A percentile compares a stretch with the other conserved stretches of the same genome.
phyloP scores from a whole-genome alignment of 2,888 invertebrate species.

The Muscina levida region DNA sequence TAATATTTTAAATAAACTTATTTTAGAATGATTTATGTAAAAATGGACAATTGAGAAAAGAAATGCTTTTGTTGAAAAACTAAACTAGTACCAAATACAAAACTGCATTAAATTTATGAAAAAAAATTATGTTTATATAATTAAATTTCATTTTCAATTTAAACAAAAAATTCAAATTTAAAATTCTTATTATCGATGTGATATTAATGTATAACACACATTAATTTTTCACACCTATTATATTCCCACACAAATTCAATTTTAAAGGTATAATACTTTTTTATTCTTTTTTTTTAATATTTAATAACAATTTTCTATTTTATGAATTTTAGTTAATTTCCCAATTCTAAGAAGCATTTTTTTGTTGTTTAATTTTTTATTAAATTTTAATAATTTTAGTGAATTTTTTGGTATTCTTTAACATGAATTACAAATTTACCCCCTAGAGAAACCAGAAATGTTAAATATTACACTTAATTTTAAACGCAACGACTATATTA shows the following conservation, averaged over 20 bases:
- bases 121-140: background rate
- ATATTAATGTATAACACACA: too few species aligned
- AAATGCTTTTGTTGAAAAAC: slow-evolving; percentile 1
- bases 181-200: too few species aligned
- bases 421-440: slow-evolving; percentile 46
- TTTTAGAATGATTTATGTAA: slow-evolving; percentile 33
- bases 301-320: background rate
- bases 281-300: background rate
- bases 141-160: background rate
- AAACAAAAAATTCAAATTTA: background rate
- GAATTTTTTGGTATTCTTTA: background rate
- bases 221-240: too few species aligned
- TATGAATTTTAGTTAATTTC: too few species aligned
- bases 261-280: too few species aligned
- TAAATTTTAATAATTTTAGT: background rate
- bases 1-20: slow-evolving; percentile 67
- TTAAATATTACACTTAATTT: slow-evolving; percentile 46
- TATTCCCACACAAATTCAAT: too few species aligned
- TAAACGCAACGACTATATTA: slow-evolving; percentile 31
- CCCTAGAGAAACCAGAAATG: background rate
- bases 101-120: slow-evolving; percentile 4
- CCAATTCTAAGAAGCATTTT: too few species aligned
- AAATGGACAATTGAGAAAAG: slow-evolving; percentile 9
- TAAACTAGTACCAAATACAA: slow-evolving; percentile 10
- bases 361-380: too few species aligned